Evolutionary conservation across 2,797 vertebrate species (phyloP).

Genomic region (Rhadinocentrus ornatus): DNA sequence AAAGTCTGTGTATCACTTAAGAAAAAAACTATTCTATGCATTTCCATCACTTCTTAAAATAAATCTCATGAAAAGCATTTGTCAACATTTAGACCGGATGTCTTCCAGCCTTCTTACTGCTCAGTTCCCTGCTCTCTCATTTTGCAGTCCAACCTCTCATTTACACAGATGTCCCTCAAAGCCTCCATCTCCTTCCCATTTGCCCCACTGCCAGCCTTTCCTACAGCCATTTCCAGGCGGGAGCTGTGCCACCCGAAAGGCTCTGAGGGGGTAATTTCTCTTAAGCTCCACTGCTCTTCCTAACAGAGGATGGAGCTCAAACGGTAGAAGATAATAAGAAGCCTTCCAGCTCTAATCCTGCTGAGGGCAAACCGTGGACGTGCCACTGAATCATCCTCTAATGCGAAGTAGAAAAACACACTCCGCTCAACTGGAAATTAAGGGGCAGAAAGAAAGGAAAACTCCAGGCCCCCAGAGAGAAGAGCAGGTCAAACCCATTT

Average conservation of each 20-base stretch:
- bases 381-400: conserved; percentile 70
- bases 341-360: conserved; percentile 71
- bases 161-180: not conserved
- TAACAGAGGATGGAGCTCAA: conserved; percentile 61
- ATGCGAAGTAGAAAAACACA: conserved; percentile 64
- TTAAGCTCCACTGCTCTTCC: conserved; percentile 66
- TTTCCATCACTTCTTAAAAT: conserved; percentile 27
- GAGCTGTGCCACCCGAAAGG: conserved; percentile 42
- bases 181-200: not conserved
- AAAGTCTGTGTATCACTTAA: too few species aligned
- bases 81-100: conserved; percentile 3
- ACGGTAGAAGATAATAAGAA: conserved; percentile 66
- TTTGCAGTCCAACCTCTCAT: conserved; percentile 7
- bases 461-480: conserved; percentile 35
- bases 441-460: conserved; percentile 38
- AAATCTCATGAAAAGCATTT: conserved; percentile 46
- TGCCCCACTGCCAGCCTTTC: conserved; percentile 32
- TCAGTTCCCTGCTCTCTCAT: conserved; percentile 20
- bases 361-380: conserved; percentile 56
- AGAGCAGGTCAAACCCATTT: conserved; percentile 50
- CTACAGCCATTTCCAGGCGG: conserved; percentile 36
- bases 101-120: conserved; percentile 37
- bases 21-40: too few species aligned
- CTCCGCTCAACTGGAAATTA: conserved; percentile 54
- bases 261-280: conserved; percentile 70